Evolutionary conservation across 2,113 vertebrate genomes (phyloP).

Genomic region (Chionodraco myersi): DNA sequence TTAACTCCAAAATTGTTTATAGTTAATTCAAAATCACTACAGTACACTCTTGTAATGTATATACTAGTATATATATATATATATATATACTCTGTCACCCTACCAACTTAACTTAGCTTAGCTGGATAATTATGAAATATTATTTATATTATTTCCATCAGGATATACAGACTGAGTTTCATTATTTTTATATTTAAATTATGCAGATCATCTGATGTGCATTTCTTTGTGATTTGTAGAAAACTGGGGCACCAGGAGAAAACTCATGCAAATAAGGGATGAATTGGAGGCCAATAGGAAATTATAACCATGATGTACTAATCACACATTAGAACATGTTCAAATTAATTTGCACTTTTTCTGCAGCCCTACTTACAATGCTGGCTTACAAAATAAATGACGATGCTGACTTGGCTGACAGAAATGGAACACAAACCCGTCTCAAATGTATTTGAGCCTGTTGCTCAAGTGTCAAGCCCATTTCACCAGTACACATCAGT

Average conservation of each 20-base stretch:
- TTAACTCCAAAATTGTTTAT: too few species aligned
- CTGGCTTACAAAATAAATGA: neutral
- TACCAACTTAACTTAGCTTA: neutral
- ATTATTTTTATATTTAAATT: too few species aligned
- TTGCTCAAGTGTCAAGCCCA: neutral
- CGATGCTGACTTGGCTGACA: neutral
- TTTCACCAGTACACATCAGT: neutral
- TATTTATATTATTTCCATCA: neutral
- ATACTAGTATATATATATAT: too few species aligned
- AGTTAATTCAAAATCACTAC: neutral
- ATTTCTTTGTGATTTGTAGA: slow-evolving; percentile 1
- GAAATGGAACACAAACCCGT: neutral
- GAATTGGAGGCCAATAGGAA: neutral
- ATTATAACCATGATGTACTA: slow-evolving; percentile 3
- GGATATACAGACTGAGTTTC: neutral
- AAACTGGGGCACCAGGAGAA: neutral
- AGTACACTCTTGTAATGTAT: too few species aligned
- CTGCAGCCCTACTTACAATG: neutral
- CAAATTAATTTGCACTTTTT: neutral
- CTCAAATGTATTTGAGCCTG: neutral
- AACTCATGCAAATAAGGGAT: neutral
- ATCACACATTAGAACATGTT: slow-evolving; percentile 2
- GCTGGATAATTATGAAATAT: neutral
- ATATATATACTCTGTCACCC: neutral
- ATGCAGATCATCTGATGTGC: neutral